Conservation (phyloP, 2,797 vertebrate genomes). For the Triplophysa yarkandensis region DNA sequence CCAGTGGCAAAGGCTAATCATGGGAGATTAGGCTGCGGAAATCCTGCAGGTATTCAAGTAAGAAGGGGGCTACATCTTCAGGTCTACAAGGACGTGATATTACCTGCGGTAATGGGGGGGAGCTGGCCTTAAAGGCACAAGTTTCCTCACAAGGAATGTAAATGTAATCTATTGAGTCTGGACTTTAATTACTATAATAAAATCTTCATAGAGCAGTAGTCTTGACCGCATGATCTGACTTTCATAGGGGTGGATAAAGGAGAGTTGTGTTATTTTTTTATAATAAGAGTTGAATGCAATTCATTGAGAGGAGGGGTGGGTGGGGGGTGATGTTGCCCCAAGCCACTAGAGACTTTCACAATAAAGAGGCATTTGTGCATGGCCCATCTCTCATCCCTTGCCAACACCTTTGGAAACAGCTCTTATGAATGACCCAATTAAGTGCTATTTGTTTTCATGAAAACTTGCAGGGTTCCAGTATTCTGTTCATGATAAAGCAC, state of each 20-base stretch:
- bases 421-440: conserved; percentile 53
- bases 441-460: conserved; percentile 47
- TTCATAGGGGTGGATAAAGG: conserved; percentile 9
- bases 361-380: conserved; percentile 50
- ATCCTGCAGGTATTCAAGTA: conserved; percentile 51
- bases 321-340: conserved; percentile 34
- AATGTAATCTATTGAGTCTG: not conserved
- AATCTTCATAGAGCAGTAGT: not conserved
- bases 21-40: conserved; percentile 63
- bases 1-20: conserved; percentile 70
- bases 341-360: conserved; percentile 45
- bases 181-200: conserved; percentile 10
- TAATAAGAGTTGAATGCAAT: conserved; percentile 35
- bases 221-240: conserved; percentile 32
- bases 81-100: conserved; percentile 48
- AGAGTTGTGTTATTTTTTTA: not conserved
- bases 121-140: conserved; percentile 33
- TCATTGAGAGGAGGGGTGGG: conserved; percentile 32
- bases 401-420: conserved; percentile 46
- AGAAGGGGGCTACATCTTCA: conserved; percentile 54
- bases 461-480: conserved; percentile 32
- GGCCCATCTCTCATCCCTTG: conserved; percentile 51
- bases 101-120: conserved; percentile 37
- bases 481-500: conserved; percentile 22
- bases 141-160: conserved; percentile 5